Base-by-base conservation (phyloP, 2,113 vertebrate genomes). In the Sclerurus mexicanus region DNA sequence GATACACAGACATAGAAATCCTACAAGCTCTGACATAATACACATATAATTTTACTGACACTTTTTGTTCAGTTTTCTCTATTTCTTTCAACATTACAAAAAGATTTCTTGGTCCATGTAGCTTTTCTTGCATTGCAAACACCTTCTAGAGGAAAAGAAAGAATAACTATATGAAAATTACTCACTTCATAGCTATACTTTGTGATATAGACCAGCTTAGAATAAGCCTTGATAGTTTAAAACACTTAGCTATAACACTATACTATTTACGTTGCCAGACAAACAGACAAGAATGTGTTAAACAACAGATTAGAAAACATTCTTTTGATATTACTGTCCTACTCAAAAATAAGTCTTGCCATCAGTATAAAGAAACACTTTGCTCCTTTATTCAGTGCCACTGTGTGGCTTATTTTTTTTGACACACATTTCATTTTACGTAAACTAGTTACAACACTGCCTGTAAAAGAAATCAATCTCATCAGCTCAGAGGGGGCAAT, bases 381-480 rank as follows among this genome's bases (percentile, higher is more conserved):
- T 6, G 1, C 55, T 89, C 19, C 40, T 96, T 94, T 94, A 77
- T 90, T 94, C 86, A 82, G 73, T 84, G 58, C 23, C 55, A 79
- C 64, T 75, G 8, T 85, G 59, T 56, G 35, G 58, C 87, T 97
- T 89, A 87, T 77, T 94, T 94, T 85, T 89, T 79, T 93, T 83
- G 91, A 93, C 71, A 89, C 80, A 85, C 78, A 66, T 85, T 97
- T 97, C 78, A 50, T 82, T 78, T 94, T 60, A 95, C 69, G 10
- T 96, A 96, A 96, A 87, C 88, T 92, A 80, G 85, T 84, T 85
- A 72, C 73, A 96, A 90, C 82, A 93, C 53, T 76, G 56, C 67
- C 85, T 91, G 59, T 91, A 71, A 93, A 94, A 96, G 39, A 88
- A 91, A 96, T 96, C 93, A 92, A 85, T 96, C 92, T 93, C 82